Base-by-base conservation (phyloP, 35 echinoderm and acorn worm species). In the Heliocidaris tuberculata region DNA sequence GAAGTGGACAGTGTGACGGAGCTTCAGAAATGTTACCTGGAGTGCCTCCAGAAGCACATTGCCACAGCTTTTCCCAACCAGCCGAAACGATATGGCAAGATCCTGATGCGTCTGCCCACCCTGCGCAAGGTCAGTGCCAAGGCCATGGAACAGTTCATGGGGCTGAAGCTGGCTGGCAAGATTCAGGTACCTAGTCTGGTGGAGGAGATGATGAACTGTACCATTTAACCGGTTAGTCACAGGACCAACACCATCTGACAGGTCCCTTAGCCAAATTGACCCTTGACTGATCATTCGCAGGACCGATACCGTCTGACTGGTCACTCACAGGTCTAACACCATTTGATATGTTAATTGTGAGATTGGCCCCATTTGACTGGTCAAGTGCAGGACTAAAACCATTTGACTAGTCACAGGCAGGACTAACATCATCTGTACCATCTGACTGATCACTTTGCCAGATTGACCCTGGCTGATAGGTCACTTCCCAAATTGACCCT, bases 61-160 rank as follows among this genome's bases (percentile, higher is more conserved):
- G 71, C 93, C 5, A 27, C 96, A 4, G 50, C 47, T 2, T 94
- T 86, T 47, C 59, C 88, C 31, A 50, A 95, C 4, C 50, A 95
- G 30, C 50, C 95, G 5, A 95, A 94, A 47, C 95, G 95, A 21
- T 97, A 96, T 30, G 95, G 97, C 24, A 94, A 97, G 94, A 94
- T 97, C 85, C 94, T 97, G 7, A 92, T 97, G 42, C 88, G 95
- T 0, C 85, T 97, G 16, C 97, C 95, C 24, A 92, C 95, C 50
- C 85, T 97, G 32, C 32, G 97, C 32, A 92, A 88, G 17, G 88
- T 97, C 50, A 96, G 97, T 50, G 95, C 95, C 15, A 96, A 96
- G 65, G 97, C 97, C 29, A 95, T 96, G 96, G 94, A 96, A 89
- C 94, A 96, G n/a, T 96, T 96, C 89, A 92, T 96, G 50, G 94